These are phyloP conservation scores for Euwallacea similis DNA, from an alignment of 1,140 invertebrate genomes.

Conservation along the genomic window DNA sequence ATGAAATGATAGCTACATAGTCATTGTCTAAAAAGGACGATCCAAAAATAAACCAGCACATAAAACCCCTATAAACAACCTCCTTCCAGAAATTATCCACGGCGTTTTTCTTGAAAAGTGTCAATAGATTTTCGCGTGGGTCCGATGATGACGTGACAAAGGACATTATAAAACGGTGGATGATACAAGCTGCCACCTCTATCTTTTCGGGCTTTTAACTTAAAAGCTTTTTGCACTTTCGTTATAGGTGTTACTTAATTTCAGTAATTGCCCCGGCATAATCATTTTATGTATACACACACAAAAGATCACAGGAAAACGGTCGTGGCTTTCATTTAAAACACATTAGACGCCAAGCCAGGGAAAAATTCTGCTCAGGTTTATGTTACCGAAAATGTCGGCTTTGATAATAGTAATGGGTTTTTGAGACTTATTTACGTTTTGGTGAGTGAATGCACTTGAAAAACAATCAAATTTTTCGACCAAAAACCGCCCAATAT, in stretches of 20 bases:
- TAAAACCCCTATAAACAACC: slow-evolving; percentile 15
- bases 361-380: slow-evolving; percentile 5
- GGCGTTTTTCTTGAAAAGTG: slow-evolving; percentile 21
- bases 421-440: slow-evolving; percentile 15
- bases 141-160: slow-evolving; percentile 34
- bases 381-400: slow-evolving; percentile 6
- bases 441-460: background rate
- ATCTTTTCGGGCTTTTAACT: slow-evolving; percentile 46
- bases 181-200: slow-evolving; percentile 46
- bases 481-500: background rate
- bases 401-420: slow-evolving; percentile 11
- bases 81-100: slow-evolving; percentile 33
- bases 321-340: slow-evolving; percentile 44
- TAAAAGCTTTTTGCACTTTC: slow-evolving; percentile 54
- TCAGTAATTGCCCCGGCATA: slow-evolving; percentile 49
- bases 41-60: slow-evolving; percentile 4
- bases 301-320: slow-evolving; percentile 38
- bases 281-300: slow-evolving; percentile 38
- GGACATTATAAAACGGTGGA: slow-evolving; percentile 41
- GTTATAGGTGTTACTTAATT: slow-evolving; percentile 51
- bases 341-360: slow-evolving; percentile 40
- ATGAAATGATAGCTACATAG: background rate
- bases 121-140: slow-evolving; percentile 35
- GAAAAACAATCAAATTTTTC: slow-evolving; percentile 8
- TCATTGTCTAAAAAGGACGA: slow-evolving; percentile 1